Conservation (phyloP, 2,113 vertebrate species). For the Bubo blakistoni region DNA sequence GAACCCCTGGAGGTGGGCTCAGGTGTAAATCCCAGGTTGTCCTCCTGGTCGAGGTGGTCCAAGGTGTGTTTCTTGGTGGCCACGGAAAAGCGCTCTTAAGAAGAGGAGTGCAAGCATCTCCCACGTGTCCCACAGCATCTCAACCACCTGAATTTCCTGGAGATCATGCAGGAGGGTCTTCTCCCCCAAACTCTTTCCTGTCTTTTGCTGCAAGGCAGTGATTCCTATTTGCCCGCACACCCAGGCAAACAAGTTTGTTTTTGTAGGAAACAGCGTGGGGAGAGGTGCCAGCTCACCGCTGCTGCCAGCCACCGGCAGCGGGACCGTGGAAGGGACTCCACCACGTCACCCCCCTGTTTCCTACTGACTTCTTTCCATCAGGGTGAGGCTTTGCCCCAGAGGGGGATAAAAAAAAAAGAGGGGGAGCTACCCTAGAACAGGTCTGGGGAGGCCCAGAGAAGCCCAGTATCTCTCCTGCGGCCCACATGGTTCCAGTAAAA, state of each 20-base stretch:
- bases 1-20: background rate
- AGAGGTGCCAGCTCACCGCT: background rate
- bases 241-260: background rate
- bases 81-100: background rate
- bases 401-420: too few species aligned
- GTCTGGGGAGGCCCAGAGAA: background rate
- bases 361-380: background rate
- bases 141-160: background rate
- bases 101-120: background rate
- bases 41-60: background rate
- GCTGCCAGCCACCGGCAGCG: too few species aligned
- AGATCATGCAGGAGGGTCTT: fast-evolving
- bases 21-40: background rate
- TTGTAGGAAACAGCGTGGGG: background rate
- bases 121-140: fast-evolving
- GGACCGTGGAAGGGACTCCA: background rate
- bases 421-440: background rate
- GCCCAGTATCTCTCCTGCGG: fast-evolving
- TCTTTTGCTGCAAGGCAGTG: background rate
- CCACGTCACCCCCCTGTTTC: background rate
- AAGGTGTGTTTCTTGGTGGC: background rate
- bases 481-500: background rate
- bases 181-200: background rate
- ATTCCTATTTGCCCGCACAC: background rate
- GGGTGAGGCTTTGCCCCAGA: background rate